Percentiles rank a stretch among this genome's conserved stretches.
phyloP scores from a whole-genome alignment of 2,888 invertebrate species.

The Seladonia tumulorum region DNA sequence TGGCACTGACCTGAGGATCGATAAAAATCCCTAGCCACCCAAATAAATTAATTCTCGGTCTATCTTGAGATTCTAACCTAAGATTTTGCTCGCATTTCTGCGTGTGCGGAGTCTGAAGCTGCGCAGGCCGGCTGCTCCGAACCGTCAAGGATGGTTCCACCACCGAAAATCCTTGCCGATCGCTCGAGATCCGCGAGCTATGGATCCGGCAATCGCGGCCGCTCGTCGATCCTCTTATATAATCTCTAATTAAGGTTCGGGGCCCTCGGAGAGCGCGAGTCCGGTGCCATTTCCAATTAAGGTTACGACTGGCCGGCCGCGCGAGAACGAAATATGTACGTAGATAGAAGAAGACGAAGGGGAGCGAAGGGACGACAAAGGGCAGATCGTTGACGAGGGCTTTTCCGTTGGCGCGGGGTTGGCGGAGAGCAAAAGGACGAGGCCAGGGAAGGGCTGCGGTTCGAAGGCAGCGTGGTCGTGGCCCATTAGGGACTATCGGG shows the following conservation, averaged over 20 bases:
- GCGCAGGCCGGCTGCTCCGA: neutral
- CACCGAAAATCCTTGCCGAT: neutral
- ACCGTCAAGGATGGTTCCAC: neutral
- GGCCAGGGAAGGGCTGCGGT: conserved; percentile 27
- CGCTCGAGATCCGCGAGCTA: neutral
- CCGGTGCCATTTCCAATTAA: conserved; percentile 71
- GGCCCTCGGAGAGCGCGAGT: conserved; percentile 40
- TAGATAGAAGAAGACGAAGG: conserved; percentile 39
- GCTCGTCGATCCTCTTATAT: conserved; percentile 47
- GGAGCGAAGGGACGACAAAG: conserved; percentile 63
- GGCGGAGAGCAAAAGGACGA: neutral
- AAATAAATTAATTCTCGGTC: neutral
- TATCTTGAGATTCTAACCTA: neutral
- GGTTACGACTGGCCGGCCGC: conserved; percentile 59
- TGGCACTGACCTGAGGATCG: too few relatives aligned
- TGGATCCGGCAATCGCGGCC: conserved; percentile 50
- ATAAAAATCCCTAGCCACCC: too few relatives aligned
- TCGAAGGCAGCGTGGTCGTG: conserved; percentile 72
- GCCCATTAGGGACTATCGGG: conserved; percentile 81
- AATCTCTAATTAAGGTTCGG: conserved; percentile 68
- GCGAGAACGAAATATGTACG: conserved; percentile 65
- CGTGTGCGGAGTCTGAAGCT: neutral
- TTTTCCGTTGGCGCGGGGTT: conserved; percentile 54
- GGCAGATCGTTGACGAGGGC: conserved; percentile 59
- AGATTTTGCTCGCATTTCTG: too few relatives aligned